Conservation (phyloP, 2,888 invertebrate species). For the Drosophila subquinaria region DNA sequence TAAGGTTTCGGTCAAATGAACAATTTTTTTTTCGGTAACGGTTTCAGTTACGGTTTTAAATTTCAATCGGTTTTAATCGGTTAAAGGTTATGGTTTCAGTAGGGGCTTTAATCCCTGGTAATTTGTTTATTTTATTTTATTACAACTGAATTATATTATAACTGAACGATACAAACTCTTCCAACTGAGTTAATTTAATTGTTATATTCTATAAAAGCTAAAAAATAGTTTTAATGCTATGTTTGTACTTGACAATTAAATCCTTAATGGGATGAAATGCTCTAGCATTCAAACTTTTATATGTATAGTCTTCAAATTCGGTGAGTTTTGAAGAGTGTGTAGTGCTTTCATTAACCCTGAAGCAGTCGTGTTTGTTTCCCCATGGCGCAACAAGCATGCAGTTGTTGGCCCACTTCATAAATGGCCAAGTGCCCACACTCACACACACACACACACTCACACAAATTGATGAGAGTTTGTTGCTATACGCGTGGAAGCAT, state of each 20-base stretch:
- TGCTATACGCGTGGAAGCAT: conserved; percentile 18
- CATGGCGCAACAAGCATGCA: conserved; percentile 75
- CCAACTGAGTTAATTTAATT: too few species aligned
- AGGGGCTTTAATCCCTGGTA: too few species aligned
- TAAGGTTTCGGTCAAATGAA: too few species aligned
- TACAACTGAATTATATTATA: too few species aligned
- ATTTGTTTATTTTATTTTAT: too few species aligned
- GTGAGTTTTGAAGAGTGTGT: background rate
- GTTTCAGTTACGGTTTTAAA: too few species aligned
- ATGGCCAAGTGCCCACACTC: conserved; percentile 25
- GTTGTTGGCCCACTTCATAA: conserved; percentile 21
- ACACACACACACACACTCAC: conserved; percentile 12
- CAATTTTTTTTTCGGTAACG: too few species aligned
- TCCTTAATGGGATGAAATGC: background rate
- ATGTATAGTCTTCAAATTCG: background rate
- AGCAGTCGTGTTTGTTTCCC: background rate
- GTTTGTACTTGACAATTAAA: background rate
- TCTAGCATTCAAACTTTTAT: background rate
- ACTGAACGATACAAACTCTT: too few species aligned
- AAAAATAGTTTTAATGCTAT: background rate
- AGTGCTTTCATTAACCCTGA: conserved; percentile 7
- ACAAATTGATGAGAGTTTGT: conserved; percentile 42
- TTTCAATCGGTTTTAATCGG: too few species aligned
- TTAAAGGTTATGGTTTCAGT: too few species aligned
- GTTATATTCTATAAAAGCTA: background rate